These are phyloP conservation scores for Apodemus sylvaticus DNA, from an alignment of 2,113 vertebrate species.

Conservation along the genomic window DNA sequence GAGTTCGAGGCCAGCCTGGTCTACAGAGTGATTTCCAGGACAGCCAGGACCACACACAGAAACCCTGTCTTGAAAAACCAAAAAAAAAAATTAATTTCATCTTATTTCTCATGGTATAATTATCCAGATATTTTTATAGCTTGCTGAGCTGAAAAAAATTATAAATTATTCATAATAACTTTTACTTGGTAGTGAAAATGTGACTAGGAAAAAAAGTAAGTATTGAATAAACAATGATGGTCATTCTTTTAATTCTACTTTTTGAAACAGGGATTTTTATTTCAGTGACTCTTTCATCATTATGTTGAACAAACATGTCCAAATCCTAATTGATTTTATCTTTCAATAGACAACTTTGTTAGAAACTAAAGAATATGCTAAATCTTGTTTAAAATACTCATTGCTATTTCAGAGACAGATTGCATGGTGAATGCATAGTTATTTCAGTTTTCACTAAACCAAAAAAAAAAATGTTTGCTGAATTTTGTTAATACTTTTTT, in stretches of 20 bases:
- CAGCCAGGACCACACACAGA: too few species aligned
- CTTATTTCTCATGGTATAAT: neutral
- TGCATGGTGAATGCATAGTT: neutral
- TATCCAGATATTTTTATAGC: neutral
- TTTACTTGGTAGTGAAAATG: neutral
- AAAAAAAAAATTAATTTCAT: neutral
- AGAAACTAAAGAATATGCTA: constrained; percentile 1
- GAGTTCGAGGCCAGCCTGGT: too few species aligned
- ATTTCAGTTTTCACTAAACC: constrained; percentile 5
- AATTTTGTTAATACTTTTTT: neutral
- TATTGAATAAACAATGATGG: constrained; percentile 2
- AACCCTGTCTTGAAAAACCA: too few species aligned
- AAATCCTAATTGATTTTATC: constrained; percentile 17
- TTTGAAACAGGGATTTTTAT: constrained; percentile 2
- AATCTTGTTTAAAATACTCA: constrained; percentile 40
- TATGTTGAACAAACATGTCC: constrained; percentile 44
- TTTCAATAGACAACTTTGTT: constrained; percentile 40
- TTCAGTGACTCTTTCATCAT: neutral
- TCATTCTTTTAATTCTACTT: constrained; percentile 14
- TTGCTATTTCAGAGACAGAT: neutral
- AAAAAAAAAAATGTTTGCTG: constrained; percentile 9
- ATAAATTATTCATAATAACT: neutral
- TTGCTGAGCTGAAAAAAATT: neutral
- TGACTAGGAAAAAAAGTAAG: neutral
- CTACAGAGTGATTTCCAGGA: too few species aligned